Conservation (phyloP, 2,888 invertebrate species). For the Protonemura montana region DNA sequence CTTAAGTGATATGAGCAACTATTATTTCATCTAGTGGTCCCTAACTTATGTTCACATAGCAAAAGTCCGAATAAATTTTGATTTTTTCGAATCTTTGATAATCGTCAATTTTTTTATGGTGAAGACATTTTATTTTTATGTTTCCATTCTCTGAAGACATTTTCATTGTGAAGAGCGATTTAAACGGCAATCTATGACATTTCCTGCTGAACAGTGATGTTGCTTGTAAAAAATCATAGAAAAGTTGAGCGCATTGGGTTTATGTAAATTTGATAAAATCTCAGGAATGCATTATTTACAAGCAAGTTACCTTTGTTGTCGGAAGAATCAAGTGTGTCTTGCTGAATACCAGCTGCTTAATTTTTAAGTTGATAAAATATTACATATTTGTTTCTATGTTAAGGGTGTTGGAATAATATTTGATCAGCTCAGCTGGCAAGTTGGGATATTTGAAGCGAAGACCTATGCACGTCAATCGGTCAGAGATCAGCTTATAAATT, state of each 20-base stretch:
- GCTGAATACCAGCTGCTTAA: constrained; percentile 29
- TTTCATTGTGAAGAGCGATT: background rate
- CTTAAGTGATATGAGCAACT: background rate
- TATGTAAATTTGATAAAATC: constrained; percentile 33
- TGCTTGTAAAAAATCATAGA: background rate
- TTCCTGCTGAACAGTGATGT: background rate
- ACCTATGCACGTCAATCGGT: background rate
- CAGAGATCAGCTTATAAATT: background rate
- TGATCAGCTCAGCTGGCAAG: background rate
- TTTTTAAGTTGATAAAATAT: constrained; percentile 29
- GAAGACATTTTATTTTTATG: background rate
- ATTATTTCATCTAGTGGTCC: background rate
- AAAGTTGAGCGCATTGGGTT: background rate
- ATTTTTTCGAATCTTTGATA: background rate
- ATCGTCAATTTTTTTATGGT: background rate
- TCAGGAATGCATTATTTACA: constrained; percentile 33
- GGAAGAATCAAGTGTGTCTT: constrained; percentile 5
- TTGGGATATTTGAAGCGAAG: background rate
- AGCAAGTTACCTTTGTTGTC: background rate
- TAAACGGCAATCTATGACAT: background rate
- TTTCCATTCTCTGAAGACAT: background rate
- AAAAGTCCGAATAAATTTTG: background rate
- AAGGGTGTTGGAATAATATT: background rate
- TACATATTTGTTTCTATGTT: background rate
- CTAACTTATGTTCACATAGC: background rate